These are phyloP conservation scores for Globia sparganii DNA, from an alignment of 2,888 invertebrate species.

Conservation along the genomic window DNA sequence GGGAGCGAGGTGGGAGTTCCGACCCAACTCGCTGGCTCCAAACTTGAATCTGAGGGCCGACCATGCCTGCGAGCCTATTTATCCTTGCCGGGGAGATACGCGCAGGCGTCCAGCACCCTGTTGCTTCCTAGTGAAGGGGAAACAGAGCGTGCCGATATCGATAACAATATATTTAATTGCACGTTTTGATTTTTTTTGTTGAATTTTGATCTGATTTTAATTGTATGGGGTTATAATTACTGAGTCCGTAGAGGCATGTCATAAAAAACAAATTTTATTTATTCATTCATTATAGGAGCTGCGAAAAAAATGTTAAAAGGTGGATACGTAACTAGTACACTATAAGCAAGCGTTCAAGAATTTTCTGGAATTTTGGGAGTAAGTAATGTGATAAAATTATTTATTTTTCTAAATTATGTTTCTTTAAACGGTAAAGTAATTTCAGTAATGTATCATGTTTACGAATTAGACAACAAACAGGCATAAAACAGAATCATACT, in stretches of 20 bases:
- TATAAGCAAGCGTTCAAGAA: background rate
- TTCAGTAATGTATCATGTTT: background rate
- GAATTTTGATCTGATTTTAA: background rate
- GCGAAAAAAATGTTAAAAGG: background rate
- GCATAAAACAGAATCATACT: background rate
- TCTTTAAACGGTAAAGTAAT: background rate
- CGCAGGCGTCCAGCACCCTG: slow-evolving; percentile 90
- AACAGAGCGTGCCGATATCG: slow-evolving; percentile 66
- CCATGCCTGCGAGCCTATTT: slow-evolving; percentile 80
- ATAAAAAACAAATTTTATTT: background rate
- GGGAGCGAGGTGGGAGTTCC: slow-evolving; percentile 68
- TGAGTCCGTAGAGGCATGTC: background rate
- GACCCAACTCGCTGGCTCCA: slow-evolving; percentile 77
- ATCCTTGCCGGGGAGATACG: slow-evolving; percentile 82
- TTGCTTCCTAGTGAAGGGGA: slow-evolving; percentile 84
- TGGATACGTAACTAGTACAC: too few species aligned
- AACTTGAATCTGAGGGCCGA: slow-evolving; percentile 81
- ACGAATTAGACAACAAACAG: background rate
- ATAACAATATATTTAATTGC: slow-evolving; percentile 55
- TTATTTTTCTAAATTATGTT: background rate
- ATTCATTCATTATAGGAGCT: background rate
- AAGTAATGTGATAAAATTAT: background rate
- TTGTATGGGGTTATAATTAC: background rate
- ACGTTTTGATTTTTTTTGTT: background rate
- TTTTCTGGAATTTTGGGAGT: background rate